Base-by-base conservation (phyloP, 2,888 invertebrate species). In the Phyllotreta striolata region DNA sequence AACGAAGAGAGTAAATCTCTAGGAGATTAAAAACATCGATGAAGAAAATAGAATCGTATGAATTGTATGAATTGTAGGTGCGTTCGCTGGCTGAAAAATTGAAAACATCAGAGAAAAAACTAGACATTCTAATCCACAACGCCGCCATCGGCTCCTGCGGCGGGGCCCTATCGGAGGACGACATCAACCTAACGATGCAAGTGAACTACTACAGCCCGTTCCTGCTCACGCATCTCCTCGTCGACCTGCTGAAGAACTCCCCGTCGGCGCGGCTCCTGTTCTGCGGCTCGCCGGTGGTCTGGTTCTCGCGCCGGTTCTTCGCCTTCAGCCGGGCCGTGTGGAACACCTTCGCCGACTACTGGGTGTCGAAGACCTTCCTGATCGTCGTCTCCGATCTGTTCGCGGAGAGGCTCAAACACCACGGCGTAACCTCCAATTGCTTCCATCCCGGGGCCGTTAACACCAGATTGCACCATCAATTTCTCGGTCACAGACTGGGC, bases 161-260 rank as follows among this genome's bases (percentile, higher is more conserved):
- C 0, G 74, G 82, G n/a, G 78, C 78, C 24, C 76, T 77, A 40
- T 87, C 79, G 43, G 67, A 69, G 55, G 68, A 91, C 69, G 89
- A 88, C 0, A 82, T 90, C 39, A 85, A 89, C 38, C 77, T 83
- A 14, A 85, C 85, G 55, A 85, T 89, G 83, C 89, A 89, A 69
- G 84, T 88, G 8, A 91, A 91, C 70, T 86, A 90, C 73, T 87
- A 89, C 72, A 90, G 89, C 4, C 88, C 87, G 6, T 91, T 91
- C 75, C 78, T 92, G 24, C 79, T 92, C 55, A 91, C 90, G 0
- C 81, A 88, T 64, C 83, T 92, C 0, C 77, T 92, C 0, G 74
- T 85, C 0, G 86, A 87, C 66, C 68, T 62, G 49, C 10, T 24
- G 9, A 37, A 37, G 6, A 3, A 13, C 34, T 34, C 6, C 14